A percentile compares a stretch with the other conserved stretches of the same genome.
phyloP scores from a whole-genome alignment of 1,140 invertebrate genomes.

The Carposina sasakii region DNA sequence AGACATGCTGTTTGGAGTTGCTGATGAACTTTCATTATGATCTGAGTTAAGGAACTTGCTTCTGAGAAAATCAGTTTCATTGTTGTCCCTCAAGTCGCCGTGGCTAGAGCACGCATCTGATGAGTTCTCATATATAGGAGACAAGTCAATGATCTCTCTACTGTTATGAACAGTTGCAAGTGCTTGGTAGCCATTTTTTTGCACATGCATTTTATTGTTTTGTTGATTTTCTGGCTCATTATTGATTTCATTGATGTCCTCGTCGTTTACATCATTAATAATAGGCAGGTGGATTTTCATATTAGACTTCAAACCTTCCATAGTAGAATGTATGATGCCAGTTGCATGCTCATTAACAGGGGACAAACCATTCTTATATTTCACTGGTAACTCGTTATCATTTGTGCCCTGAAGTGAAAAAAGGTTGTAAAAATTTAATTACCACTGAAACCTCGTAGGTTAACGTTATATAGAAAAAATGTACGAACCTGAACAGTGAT shows the following conservation, averaged over 20 bases:
- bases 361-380: slow-evolving; percentile 66
- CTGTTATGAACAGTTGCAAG: slow-evolving; percentile 52
- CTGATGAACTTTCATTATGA: slow-evolving; percentile 60
- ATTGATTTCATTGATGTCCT: slow-evolving; percentile 49
- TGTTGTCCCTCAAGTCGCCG: slow-evolving; percentile 57
- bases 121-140: slow-evolving; percentile 71
- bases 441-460: background rate
- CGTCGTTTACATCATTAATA: slow-evolving; percentile 66
- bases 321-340: slow-evolving; percentile 61
- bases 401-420: slow-evolving; percentile 39
- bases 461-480: background rate
- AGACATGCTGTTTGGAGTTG: slow-evolving; percentile 64
- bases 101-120: slow-evolving; percentile 70
- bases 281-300: slow-evolving; percentile 70
- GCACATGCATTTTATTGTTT: slow-evolving; percentile 28
- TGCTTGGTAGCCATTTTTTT: slow-evolving; percentile 65
- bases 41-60: slow-evolving; percentile 58
- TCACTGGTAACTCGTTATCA: slow-evolving; percentile 49
- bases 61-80: slow-evolving; percentile 56
- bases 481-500: slow-evolving; percentile 72
- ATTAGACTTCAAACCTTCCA: slow-evolving; percentile 69
- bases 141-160: slow-evolving; percentile 68
- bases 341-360: slow-evolving; percentile 65
- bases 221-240: slow-evolving; percentile 32
- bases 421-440: slow-evolving; percentile 5